Percentiles rank a stretch among this genome's conserved stretches.
These are phyloP conservation scores for Rotaria sp. DNA, from an alignment of 2,888 invertebrate genomes.

Conservation along the genomic window DNA sequence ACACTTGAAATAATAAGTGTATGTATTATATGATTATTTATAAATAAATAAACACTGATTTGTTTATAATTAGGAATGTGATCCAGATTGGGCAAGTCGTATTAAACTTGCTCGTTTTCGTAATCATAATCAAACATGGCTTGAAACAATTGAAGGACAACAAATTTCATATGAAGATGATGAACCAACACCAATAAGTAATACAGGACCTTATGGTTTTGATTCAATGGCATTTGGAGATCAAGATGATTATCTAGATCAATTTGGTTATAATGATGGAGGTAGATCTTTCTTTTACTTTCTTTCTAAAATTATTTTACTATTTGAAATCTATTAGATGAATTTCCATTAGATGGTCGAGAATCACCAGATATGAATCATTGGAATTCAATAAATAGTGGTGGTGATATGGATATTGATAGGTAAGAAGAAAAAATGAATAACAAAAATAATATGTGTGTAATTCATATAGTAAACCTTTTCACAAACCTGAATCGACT, in stretches of 20 bases:
- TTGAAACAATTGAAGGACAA: slow-evolving; percentile 36
- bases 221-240: not conserved
- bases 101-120: slow-evolving; percentile 37
- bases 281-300: not conserved
- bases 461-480: not conserved
- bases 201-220: not conserved
- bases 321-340: not conserved
- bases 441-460: not conserved
- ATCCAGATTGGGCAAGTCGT: slow-evolving; percentile 36
- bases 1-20: slow-evolving; percentile 89
- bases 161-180: slow-evolving; percentile 24
- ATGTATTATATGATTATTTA: slow-evolving; percentile 47
- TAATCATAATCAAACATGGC: slow-evolving; percentile 39
- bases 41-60: not conserved
- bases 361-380: slow-evolving; percentile 6
- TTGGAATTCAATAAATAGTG: slow-evolving; percentile 10
- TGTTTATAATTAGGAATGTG: slow-evolving; percentile 29
- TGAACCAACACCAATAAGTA: not conserved
- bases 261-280: not conserved
- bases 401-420: slow-evolving; percentile 6
- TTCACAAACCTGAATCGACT: not conserved
- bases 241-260: not conserved
- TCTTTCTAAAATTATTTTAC: not conserved
- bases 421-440: not conserved
- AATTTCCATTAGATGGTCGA: not conserved